Evolutionary conservation across 1,140 invertebrate genomes (phyloP).

Genomic region (Anagrus nilaparvatae): DNA sequence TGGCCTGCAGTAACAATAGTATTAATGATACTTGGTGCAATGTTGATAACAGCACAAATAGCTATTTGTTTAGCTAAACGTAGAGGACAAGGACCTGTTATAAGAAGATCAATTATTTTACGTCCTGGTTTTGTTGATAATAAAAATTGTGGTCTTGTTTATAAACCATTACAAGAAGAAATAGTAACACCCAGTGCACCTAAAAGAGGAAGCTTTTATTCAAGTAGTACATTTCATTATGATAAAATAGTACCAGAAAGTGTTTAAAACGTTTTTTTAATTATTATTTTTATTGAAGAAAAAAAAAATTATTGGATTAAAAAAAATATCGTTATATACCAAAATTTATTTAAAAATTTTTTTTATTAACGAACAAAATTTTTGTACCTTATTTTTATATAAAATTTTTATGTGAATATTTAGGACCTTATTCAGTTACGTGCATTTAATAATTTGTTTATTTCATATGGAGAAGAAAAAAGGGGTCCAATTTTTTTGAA

Average conservation of each 20-base stretch:
- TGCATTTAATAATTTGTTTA: too few relatives aligned
- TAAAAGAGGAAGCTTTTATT: constrained; percentile 48
- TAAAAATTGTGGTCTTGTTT: constrained; percentile 41
- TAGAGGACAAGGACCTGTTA: constrained; percentile 31
- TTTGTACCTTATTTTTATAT: too few relatives aligned
- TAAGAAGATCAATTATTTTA: constrained; percentile 36
- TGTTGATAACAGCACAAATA: constrained; percentile 24
- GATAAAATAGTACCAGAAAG: constrained; percentile 53
- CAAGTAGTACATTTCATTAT: constrained; percentile 53
- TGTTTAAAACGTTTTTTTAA: constrained; percentile 34
- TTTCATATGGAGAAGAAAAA: too few relatives aligned
- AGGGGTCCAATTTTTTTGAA: too few relatives aligned
- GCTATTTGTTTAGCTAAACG: constrained; percentile 28
- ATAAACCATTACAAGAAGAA: constrained; percentile 43
- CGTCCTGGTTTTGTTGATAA: constrained; percentile 34
- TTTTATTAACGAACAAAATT: too few relatives aligned
- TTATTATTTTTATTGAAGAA: not conserved
- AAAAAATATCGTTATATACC: not conserved
- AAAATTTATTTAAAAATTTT: not conserved
- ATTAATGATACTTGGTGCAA: constrained; percentile 23
- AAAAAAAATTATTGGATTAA: constrained; percentile 1
- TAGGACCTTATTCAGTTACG: too few relatives aligned
- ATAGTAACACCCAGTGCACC: constrained; percentile 39
- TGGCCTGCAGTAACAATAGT: constrained; percentile 29
- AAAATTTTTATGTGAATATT: too few relatives aligned